A percentile compares a stretch with the other conserved stretches of the same genome.
Evolutionary conservation across 2,888 invertebrate species (phyloP).

Genomic region (Nebria brevicollis): DNA sequence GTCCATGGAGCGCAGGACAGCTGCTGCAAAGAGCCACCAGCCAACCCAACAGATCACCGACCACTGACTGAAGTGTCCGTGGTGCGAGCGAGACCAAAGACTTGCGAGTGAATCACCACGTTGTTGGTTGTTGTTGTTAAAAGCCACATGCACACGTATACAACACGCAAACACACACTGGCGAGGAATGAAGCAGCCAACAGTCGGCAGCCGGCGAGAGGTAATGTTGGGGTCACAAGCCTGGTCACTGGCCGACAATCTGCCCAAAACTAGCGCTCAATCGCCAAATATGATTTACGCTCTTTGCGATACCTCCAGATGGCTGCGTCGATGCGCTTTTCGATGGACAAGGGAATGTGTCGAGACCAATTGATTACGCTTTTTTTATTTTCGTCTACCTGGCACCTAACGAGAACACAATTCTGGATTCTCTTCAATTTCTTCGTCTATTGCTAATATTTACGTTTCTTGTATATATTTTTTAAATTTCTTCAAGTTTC

Average conservation of each 20-base stretch:
- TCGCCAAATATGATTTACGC: background rate
- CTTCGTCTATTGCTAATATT: no score
- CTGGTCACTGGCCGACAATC: constrained; percentile 19
- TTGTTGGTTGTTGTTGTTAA: constrained; percentile 9
- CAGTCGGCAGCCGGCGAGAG: background rate
- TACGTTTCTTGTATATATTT: no score
- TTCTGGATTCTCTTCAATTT: no score
- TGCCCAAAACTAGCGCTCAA: constrained; percentile 1
- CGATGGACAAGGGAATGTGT: background rate
- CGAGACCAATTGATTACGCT: background rate
- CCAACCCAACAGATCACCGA: constrained; percentile 5
- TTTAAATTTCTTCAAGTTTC: no score
- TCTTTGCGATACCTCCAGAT: background rate
- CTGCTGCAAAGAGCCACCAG: background rate
- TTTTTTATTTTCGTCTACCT: no score
- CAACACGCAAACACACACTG: background rate
- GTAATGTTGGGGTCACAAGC: background rate
- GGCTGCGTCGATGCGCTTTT: background rate
- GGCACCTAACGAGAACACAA: no score
- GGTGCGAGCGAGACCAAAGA: background rate
- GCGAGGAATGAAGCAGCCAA: constrained; percentile 12
- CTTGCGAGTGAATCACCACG: constrained; percentile 30
- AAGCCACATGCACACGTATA: background rate
- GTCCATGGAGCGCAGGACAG: background rate
- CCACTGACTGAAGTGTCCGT: constrained; percentile 2